Conservation (phyloP, 1,140 invertebrate genomes). For the Drosophila trapezifrons region DNA sequence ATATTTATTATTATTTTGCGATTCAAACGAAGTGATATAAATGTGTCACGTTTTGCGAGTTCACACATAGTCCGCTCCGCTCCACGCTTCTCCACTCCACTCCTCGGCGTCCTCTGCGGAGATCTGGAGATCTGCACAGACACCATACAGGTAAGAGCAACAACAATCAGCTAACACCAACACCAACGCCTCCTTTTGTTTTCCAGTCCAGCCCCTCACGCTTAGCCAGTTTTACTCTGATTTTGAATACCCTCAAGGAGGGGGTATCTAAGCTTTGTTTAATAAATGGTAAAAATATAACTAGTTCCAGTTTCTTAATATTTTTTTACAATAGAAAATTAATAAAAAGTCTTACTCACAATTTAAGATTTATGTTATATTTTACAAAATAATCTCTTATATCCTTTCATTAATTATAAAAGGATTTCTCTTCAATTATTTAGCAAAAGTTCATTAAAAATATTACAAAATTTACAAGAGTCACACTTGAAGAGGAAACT, state of each 20-base stretch:
- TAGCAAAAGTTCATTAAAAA: neutral
- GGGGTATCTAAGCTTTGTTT: neutral
- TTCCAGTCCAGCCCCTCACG: conserved; percentile 73
- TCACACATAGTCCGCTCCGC: conserved; percentile 73
- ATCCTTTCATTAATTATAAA: neutral
- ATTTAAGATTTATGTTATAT: no score
- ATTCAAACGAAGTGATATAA: conserved; percentile 83
- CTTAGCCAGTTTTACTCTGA: conserved; percentile 74
- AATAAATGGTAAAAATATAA: no score
- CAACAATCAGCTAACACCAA: conserved; percentile 79
- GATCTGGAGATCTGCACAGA: conserved; percentile 36
- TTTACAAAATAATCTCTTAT: no score
- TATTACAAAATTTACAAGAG: neutral
- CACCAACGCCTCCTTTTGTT: conserved; percentile 83
- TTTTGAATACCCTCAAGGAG: conserved; percentile 40
- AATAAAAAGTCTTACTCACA: no score
- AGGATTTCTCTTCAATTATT: neutral
- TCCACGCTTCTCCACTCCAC: conserved; percentile 18
- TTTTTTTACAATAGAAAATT: no score
- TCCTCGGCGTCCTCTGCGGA: neutral
- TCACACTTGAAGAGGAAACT: neutral
- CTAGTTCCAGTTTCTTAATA: no score
- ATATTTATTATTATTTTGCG: conserved; percentile 83
- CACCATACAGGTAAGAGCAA: conserved; percentile 62
- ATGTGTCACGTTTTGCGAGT: conserved; percentile 83